Evolutionary conservation across 2,888 invertebrate genomes (phyloP), one percentile per base, ranked within the genome.

Genomic region (Homarus gammarus): DNA sequence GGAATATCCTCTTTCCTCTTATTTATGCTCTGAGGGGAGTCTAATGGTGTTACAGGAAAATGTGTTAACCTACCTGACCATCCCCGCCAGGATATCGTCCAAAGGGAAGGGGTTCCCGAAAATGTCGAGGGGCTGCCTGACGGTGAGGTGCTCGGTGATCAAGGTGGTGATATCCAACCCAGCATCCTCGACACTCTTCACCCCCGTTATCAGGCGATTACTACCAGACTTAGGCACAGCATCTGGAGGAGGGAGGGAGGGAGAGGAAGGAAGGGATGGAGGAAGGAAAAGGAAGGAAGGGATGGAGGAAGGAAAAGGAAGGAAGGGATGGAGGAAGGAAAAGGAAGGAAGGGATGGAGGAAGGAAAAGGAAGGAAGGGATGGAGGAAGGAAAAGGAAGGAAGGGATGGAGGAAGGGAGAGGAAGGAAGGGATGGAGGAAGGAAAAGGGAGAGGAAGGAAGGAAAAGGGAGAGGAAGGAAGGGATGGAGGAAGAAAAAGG

Each of bases 51-150:
- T n/a, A n/a, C n/a, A n/a, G n/a, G n/a, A n/a, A n/a, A n/a, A n/a
- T n/a, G n/a, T n/a, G n/a, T n/a, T n/a, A 33, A 27, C 70, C 0
- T 83, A 88, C 87, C 83, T 88, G 49, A 88, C 77, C 31, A 88
- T 8, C 2, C 68, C 75, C 36, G 6, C 27, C 10, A 88, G 64
- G n/a, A 70, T 77, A 12, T 64, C 61, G 64, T 73, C 56, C 15
- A 88, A 68, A 73, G 82, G 82, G 36, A 83, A 77, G 2, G 73
- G 36, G 5, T 49, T n/a, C 15, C 68, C 87, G 18, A 2, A 22
- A 0, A 0, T 22, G 8, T 88, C 87, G 31, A 83, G 49, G 1
- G 68, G 38, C 6, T 44, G 33, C 31, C 40, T n/a, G 10, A 82
- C 56, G 15, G 36, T 36, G 49, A 77, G 44, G 77, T 73, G 75